phyloP scores from a whole-genome alignment of 2,797 vertebrate genomes.

The Diplodus sargus region DNA sequence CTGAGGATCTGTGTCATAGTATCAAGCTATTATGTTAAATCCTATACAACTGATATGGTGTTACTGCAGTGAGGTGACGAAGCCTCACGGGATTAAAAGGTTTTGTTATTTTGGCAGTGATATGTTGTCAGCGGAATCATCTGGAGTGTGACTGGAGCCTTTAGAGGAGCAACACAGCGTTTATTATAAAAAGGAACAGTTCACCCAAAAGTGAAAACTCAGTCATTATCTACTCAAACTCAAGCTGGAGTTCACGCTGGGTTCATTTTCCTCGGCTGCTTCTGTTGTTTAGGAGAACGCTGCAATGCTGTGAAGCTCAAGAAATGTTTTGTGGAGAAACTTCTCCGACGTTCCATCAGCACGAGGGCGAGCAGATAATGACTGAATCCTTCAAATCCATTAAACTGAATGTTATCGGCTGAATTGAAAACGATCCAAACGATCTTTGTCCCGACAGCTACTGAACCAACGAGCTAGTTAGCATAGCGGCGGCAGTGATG shows the following conservation, averaged over 20 bases:
- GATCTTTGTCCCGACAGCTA: background rate
- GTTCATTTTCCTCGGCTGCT: too few species aligned
- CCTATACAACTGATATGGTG: background rate
- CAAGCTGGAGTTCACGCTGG: too few species aligned
- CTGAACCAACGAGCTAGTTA: background rate
- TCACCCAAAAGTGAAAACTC: too few species aligned
- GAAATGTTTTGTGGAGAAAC: too few species aligned
- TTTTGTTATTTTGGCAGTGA: background rate
- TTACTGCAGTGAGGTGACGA: conserved; percentile 26
- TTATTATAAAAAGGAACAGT: background rate
- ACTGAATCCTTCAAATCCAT: too few species aligned
- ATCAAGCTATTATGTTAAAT: background rate
- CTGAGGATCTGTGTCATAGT: background rate
- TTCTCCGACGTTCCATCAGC: too few species aligned
- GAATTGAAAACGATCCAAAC: background rate
- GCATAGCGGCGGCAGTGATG: background rate
- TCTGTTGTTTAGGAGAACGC: too few species aligned
- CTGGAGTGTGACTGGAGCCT: background rate
- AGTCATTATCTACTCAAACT: too few species aligned
- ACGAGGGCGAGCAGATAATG: too few species aligned
- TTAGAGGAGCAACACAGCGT: background rate
- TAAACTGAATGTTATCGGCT: background rate
- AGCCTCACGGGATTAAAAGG: background rate
- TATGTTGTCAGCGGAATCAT: background rate
- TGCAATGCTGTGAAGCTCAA: too few species aligned